Conservation (phyloP, 2,888 invertebrate genomes). For the Brachypalpus laphriformis region DNA sequence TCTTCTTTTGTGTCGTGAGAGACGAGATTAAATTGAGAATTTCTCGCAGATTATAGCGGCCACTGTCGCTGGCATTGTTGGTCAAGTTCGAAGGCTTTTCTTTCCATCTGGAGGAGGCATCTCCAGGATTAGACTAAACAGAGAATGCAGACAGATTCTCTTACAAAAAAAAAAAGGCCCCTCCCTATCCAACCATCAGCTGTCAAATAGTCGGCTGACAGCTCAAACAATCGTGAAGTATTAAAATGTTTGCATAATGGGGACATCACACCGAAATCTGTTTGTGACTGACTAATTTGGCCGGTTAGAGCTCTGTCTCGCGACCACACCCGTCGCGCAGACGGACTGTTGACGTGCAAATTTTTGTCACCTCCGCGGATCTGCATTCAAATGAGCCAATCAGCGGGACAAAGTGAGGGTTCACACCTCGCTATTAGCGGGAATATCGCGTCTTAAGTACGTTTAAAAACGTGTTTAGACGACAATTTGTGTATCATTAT, state of each 20-base stretch:
- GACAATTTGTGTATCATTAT: constrained; percentile 53
- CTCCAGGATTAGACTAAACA: constrained; percentile 2
- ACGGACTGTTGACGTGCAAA: constrained; percentile 39
- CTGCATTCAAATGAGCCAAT: constrained; percentile 61
- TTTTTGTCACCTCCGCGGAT: constrained; percentile 39
- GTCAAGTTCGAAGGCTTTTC: too few species aligned
- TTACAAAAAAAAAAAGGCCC: neutral
- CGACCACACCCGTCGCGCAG: constrained; percentile 55
- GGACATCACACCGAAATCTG: constrained; percentile 37
- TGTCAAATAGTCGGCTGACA: constrained; percentile 5
- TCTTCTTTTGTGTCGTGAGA: neutral
- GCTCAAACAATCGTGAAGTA: neutral
- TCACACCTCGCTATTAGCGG: constrained; percentile 56
- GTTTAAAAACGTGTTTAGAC: constrained; percentile 66
- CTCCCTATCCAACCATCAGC: neutral
- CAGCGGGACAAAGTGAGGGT: constrained; percentile 22
- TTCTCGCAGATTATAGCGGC: constrained; percentile 53
- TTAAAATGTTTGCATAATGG: constrained; percentile 48
- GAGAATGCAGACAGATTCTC: neutral
- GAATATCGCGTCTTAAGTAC: constrained; percentile 56
- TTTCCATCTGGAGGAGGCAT: constrained; percentile 1
- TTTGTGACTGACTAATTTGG: constrained; percentile 38
- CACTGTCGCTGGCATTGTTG: too few species aligned
- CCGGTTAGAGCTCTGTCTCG: neutral
- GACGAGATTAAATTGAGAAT: constrained; percentile 42